A percentile compares a stretch with the other conserved stretches of the same genome.
Evolutionary conservation across 1,140 invertebrate species (phyloP).

Genomic region (Amphibalanus amphitrite): DNA sequence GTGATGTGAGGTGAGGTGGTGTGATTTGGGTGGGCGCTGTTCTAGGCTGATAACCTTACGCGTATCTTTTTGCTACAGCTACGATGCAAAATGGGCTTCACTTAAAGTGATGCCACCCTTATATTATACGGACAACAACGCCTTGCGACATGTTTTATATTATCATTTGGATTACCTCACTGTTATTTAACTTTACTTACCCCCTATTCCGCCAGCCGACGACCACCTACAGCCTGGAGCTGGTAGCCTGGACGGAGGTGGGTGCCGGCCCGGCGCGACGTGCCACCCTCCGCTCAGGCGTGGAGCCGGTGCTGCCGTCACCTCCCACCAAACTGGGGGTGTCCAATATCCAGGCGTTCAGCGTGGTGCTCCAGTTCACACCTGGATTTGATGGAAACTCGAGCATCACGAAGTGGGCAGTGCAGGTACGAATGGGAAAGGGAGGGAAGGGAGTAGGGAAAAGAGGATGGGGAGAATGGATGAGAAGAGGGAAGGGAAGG

Average conservation of each 20-base stretch:
- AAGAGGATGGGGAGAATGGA: too few species aligned
- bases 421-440: constrained; percentile 44
- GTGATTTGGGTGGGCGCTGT: too few species aligned
- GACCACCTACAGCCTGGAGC: constrained; percentile 83
- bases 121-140: too few species aligned
- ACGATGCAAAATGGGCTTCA: too few species aligned
- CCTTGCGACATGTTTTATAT: too few species aligned
- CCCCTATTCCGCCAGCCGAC: constrained; percentile 58
- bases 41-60: too few species aligned
- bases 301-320: constrained; percentile 83
- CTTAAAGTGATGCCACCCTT: too few species aligned
- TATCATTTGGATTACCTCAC: too few species aligned
- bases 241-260: constrained; percentile 66
- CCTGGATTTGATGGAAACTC: constrained; percentile 97
- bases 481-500: too few species aligned
- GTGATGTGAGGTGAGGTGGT: too few species aligned
- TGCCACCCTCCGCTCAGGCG: constrained; percentile 85
- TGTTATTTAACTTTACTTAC: too few species aligned
- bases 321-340: constrained; percentile 75
- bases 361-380: constrained; percentile 87
- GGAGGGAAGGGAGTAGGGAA: neutral
- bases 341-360: constrained; percentile 86
- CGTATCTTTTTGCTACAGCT: too few species aligned
- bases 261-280: constrained; percentile 59
- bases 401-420: constrained; percentile 91